Evolutionary conservation across 2,113 vertebrate genomes (phyloP).

Genomic region (Agelaius phoeniceus): DNA sequence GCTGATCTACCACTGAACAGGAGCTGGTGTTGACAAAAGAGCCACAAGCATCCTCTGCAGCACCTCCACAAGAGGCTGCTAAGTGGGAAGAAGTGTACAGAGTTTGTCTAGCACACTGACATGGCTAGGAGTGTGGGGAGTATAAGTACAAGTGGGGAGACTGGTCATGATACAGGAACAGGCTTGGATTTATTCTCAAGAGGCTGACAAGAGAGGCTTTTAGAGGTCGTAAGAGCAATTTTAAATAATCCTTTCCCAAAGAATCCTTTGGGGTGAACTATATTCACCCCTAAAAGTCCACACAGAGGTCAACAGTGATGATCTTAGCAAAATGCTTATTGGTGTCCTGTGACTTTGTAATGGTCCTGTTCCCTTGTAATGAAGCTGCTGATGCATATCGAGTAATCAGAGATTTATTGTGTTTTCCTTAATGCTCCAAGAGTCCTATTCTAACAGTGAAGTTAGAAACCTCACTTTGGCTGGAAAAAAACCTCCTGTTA

Average conservation of each 20-base stretch:
- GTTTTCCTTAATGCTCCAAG: not conserved
- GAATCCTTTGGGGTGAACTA: not conserved
- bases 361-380: not conserved
- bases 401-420: not conserved
- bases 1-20: not conserved
- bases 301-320: not conserved
- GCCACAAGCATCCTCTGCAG: not conserved
- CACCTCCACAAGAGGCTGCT: not conserved
- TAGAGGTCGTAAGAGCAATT: not conserved
- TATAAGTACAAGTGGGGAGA: not conserved
- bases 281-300: not conserved
- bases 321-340: not conserved
- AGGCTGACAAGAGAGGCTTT: not conserved
- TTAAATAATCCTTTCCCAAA: not conserved
- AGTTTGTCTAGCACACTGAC: not conserved
- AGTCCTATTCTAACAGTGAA: not conserved
- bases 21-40: not conserved
- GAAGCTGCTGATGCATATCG: not conserved
- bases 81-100: not conserved
- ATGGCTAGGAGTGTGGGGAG: not conserved
- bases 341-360: not conserved
- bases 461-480: not conserved
- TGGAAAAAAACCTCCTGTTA: not conserved
- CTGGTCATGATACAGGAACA: not conserved
- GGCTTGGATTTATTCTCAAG: not conserved